Percentiles rank a stretch among this genome's conserved stretches.
These are phyloP conservation scores for Nymphalis io DNA, from an alignment of 1,140 invertebrate genomes.

Conservation along the genomic window DNA sequence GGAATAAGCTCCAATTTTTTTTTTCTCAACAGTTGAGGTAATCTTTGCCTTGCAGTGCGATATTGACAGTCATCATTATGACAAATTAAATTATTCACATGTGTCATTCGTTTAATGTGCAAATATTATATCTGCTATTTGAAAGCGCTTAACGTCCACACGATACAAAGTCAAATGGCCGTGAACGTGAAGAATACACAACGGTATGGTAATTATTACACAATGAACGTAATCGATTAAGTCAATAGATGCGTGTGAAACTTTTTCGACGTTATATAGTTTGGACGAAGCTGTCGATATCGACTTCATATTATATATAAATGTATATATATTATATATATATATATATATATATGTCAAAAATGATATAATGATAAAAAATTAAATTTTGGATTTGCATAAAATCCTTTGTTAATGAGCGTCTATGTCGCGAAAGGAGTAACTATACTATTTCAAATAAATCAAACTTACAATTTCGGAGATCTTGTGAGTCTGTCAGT, in stretches of 20 bases:
- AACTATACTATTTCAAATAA: no score
- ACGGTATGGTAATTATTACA: constrained; percentile 29
- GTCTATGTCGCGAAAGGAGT: no score
- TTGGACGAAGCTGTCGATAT: background rate
- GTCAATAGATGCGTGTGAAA: constrained; percentile 21
- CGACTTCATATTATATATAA: no score
- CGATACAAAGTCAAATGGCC: constrained; percentile 12
- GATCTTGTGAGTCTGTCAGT: no score
- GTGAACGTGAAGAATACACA: constrained; percentile 17
- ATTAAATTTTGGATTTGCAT: no score
- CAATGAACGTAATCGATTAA: constrained; percentile 24
- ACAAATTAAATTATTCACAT: background rate
- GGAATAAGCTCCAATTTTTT: no score
- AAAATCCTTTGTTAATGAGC: no score
- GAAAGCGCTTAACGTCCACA: constrained; percentile 18
- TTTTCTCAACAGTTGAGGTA: no score
- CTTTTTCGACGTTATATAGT: background rate
- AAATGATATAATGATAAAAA: no score
- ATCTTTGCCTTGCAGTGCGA: no score
- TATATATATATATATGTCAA: no score
- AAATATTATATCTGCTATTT: constrained; percentile 8
- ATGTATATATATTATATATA: background rate
- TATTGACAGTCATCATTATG: background rate
- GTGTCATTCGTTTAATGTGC: background rate
- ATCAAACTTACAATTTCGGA: no score